A percentile compares a stretch with the other conserved stretches of the same genome.
Evolutionary conservation across 2,888 invertebrate genomes (phyloP).

Genomic region (Drosophila helvetica): DNA sequence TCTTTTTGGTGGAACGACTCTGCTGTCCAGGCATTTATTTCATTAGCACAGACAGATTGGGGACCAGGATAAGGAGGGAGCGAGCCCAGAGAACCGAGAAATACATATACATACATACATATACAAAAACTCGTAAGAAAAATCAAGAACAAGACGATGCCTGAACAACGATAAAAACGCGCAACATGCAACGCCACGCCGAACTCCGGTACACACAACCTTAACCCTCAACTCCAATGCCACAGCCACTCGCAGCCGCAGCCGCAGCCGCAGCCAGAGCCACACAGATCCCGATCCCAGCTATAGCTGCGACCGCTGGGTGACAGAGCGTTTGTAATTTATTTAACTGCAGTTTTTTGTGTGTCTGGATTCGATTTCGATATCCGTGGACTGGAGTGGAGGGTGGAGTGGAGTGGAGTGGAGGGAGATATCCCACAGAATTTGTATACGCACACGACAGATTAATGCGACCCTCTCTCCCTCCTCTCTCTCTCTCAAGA

Average conservation of each 20-base stretch:
- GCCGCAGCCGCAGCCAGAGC: background rate
- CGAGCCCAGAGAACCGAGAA: constrained; percentile 45
- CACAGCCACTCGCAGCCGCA: background rate
- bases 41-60: constrained; percentile 63
- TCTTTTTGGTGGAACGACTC: constrained; percentile 22
- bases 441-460: constrained; percentile 71
- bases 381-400: constrained; percentile 58
- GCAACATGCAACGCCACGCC: constrained; percentile 53
- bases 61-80: constrained; percentile 43
- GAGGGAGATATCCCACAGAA: constrained; percentile 49
- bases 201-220: constrained; percentile 12
- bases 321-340: constrained; percentile 79
- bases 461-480: constrained; percentile 45
- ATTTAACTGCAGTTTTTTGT: constrained; percentile 76
- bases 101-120: constrained; percentile 50
- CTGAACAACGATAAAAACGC: constrained; percentile 70
- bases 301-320: constrained; percentile 58
- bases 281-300: constrained; percentile 2
- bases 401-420: background rate
- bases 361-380: constrained; percentile 77
- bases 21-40: constrained; percentile 75
- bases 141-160: constrained; percentile 58
- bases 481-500: too few relatives aligned
- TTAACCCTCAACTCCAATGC: constrained; percentile 12
- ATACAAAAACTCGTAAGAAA: constrained; percentile 33